A percentile compares a stretch with the other conserved stretches of the same genome.
Evolutionary conservation across 2,797 vertebrate genomes (phyloP).

Genomic region (Spizella passerina): DNA sequence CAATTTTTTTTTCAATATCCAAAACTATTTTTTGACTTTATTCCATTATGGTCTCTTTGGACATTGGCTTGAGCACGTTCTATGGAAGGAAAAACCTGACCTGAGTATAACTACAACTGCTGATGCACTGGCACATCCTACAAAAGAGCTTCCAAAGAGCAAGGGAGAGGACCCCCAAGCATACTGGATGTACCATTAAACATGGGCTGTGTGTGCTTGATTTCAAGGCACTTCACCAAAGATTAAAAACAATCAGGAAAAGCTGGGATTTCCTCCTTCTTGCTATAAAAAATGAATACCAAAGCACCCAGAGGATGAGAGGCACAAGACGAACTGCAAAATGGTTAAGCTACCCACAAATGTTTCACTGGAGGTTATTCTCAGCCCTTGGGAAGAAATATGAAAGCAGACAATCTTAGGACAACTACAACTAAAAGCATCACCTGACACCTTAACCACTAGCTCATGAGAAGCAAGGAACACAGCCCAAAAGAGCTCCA

Average conservation of each 20-base stretch:
- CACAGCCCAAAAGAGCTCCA: neutral
- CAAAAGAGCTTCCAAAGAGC: neutral
- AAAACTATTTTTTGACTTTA: neutral
- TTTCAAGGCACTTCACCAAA: neutral
- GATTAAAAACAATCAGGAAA: neutral
- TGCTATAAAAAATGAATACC: neutral
- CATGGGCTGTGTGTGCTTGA: neutral
- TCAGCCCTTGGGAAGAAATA: neutral
- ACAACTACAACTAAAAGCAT: neutral
- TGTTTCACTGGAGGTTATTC: neutral
- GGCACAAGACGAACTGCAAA: neutral
- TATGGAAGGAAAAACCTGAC: neutral
- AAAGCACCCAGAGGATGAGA: neutral
- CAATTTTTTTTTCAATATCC: neutral
- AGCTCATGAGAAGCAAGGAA: neutral
- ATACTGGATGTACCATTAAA: neutral
- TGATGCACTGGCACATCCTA: neutral
- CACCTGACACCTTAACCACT: neutral
- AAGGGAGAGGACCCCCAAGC: neutral
- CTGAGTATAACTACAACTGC: neutral
- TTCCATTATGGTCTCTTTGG: neutral
- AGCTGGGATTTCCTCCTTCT: neutral
- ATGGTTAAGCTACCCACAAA: neutral
- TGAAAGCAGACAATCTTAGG: neutral
- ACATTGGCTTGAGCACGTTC: neutral